phyloP scores from a whole-genome alignment of 2,888 invertebrate species.

The Caenorhabditis becei region DNA sequence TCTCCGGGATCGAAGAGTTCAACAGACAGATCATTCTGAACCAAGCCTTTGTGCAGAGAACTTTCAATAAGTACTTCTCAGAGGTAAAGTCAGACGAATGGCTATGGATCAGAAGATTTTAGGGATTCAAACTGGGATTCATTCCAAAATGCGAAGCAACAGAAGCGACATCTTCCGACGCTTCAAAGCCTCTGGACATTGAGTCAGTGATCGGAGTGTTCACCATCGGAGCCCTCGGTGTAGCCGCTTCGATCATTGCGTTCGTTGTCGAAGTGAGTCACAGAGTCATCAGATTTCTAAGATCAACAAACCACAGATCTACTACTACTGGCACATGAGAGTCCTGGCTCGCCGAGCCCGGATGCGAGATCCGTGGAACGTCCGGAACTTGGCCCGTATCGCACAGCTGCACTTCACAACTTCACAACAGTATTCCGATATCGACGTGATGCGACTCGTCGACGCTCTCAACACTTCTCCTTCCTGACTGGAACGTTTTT shows the following conservation, averaged over 20 bases:
- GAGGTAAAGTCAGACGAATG: conserved; percentile 20
- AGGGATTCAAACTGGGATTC: conserved; percentile 61
- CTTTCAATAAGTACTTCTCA: conserved; percentile 68
- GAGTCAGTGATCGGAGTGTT: conserved; percentile 67
- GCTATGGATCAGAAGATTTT: conserved; percentile 1
- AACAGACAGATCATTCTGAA: conserved; percentile 66
- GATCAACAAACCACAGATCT: conserved; percentile 42
- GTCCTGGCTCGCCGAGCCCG: conserved; percentile 42
- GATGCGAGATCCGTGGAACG: conserved; percentile 58
- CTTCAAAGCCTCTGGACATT: conserved; percentile 62
- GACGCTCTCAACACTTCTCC: conserved; percentile 41
- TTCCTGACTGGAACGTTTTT: too few species aligned
- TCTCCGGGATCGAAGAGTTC: conserved; percentile 42
- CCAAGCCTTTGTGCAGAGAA: conserved; percentile 62
- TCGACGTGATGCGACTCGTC: conserved; percentile 58
- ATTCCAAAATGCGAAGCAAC: conserved; percentile 61
- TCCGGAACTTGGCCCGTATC: conserved; percentile 53
- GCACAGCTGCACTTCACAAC: conserved; percentile 65
- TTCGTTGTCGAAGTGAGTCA: conserved; percentile 59
- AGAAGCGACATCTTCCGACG: conserved; percentile 30
- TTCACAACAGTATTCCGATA: conserved; percentile 49
- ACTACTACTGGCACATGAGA: conserved; percentile 63
- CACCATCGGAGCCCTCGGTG: conserved; percentile 62
- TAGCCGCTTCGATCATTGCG: conserved; percentile 51
- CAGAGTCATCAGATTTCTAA: neutral